These are phyloP conservation scores for Pipistrellus pygmaeus DNA, from an alignment of 2,797 vertebrate species.

Conservation along the genomic window DNA sequence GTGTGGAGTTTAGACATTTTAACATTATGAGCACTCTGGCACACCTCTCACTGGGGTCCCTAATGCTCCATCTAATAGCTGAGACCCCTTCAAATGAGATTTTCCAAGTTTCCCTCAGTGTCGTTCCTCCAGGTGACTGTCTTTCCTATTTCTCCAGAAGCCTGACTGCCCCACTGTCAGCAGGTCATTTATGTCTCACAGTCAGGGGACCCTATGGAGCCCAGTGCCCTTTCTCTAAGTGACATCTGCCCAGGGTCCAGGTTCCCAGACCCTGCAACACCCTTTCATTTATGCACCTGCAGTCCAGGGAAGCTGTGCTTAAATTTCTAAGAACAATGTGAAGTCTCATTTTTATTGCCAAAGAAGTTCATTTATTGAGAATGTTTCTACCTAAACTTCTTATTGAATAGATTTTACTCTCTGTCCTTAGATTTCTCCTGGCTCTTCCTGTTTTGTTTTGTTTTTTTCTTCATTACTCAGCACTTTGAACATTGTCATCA, in stretches of 20 bases:
- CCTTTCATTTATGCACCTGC: rapidly evolving
- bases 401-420: not conserved
- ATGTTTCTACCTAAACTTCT: not conserved
- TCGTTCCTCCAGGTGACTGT: not conserved
- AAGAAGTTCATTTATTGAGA: not conserved
- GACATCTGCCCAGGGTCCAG: not conserved
- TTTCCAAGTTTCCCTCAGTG: not conserved
- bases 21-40: rapidly evolving
- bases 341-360: not conserved
- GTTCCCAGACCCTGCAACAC: not conserved
- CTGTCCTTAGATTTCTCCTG: not conserved
- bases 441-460: too few relatives aligned
- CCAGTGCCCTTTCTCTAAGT: too few relatives aligned
- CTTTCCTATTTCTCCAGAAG: not conserved
- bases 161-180: not conserved
- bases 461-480: not conserved
- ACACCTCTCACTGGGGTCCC: not conserved
- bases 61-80: not conserved
- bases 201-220: not conserved
- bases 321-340: not conserved
- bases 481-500: not conserved
- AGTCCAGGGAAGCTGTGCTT: not conserved
- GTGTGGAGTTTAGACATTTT: rapidly evolving
- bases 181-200: not conserved
- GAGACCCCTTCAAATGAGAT: not conserved